phyloP scores from a whole-genome alignment of 1,140 invertebrate genomes.

The Rhynchophorus ferrugineus region DNA sequence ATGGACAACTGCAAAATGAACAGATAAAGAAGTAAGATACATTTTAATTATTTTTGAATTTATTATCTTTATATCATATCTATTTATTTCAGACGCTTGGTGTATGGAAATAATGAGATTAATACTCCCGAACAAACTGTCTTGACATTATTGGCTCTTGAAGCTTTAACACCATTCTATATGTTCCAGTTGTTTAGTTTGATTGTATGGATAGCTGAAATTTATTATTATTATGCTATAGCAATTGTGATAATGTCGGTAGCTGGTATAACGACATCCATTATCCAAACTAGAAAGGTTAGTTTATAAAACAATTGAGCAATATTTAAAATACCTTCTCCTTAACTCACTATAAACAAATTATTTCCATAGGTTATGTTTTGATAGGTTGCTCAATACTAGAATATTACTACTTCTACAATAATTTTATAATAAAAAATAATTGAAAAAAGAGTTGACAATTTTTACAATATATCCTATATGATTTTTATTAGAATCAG shows the following conservation, averaged over 20 bases:
- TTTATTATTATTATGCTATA: slow-evolving; percentile 78
- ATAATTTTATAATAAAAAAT: too few species aligned
- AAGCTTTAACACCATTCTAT: slow-evolving; percentile 92
- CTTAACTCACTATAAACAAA: neutral
- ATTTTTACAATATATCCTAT: too few species aligned
- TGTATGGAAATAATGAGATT: slow-evolving; percentile 77
- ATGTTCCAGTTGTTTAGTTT: slow-evolving; percentile 89
- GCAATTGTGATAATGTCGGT: slow-evolving; percentile 83
- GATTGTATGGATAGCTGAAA: slow-evolving; percentile 69
- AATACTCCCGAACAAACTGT: slow-evolving; percentile 67
- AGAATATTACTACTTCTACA: too few species aligned
- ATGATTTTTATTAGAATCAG: slow-evolving; percentile 55
- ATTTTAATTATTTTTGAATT: neutral
- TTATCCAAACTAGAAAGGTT: slow-evolving; percentile 77
- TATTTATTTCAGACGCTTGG: slow-evolving; percentile 50
- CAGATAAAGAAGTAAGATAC: slow-evolving; percentile 43
- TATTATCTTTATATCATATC: neutral
- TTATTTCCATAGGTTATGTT: too few species aligned
- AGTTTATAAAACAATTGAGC: slow-evolving; percentile 12
- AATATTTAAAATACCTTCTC: neutral
- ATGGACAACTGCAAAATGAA: slow-evolving; percentile 48
- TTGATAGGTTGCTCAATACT: too few species aligned
- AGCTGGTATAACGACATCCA: slow-evolving; percentile 72
- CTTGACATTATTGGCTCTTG: slow-evolving; percentile 61
- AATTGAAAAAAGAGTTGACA: too few species aligned